Percentiles rank a stretch among this genome's conserved stretches.
phyloP scores from a whole-genome alignment of 2,888 invertebrate genomes.

The Megamerina dolium region DNA sequence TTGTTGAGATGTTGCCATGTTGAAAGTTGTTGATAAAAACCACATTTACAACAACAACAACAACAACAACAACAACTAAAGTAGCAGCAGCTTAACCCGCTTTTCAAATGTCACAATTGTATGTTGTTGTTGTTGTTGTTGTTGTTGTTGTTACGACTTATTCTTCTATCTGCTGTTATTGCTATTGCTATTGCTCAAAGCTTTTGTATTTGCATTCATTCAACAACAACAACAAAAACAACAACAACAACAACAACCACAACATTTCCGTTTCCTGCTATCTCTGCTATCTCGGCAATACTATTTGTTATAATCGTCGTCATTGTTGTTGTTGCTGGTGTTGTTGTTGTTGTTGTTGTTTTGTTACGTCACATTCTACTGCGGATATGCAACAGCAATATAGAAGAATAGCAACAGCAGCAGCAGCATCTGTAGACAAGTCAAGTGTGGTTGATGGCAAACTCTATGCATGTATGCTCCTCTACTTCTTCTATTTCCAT shows the following conservation, averaged over 20 bases:
- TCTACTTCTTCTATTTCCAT: too few relatives aligned
- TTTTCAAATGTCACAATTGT: too few relatives aligned
- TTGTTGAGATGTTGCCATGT: too few relatives aligned
- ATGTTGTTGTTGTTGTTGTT: too few relatives aligned
- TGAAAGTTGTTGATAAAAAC: slow-evolving; percentile 16
- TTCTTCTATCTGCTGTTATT: background rate
- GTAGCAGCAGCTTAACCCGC: slow-evolving; percentile 15
- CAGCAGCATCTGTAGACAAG: background rate
- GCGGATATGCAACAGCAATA: slow-evolving; percentile 2
- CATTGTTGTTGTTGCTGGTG: slow-evolving; percentile 1
- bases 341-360: slow-evolving; percentile 3
- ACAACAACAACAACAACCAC: slow-evolving; percentile 2
- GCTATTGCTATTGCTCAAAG: background rate
- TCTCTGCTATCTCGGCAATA: slow-evolving; percentile 4
- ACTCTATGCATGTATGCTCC: too few relatives aligned
- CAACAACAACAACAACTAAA: slow-evolving; percentile 2
- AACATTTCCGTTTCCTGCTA: slow-evolving; percentile 14
- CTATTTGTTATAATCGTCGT: slow-evolving; percentile 1
- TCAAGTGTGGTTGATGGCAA: too few relatives aligned
- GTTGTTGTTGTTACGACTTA: too few relatives aligned
- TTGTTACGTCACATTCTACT: slow-evolving; percentile 1
- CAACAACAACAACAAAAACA: background rate
- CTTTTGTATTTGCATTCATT: background rate
- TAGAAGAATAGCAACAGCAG: background rate
- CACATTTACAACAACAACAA: slow-evolving; percentile 1